Evolutionary conservation across 2,113 vertebrate genomes (phyloP), one percentile per base, ranked within the genome.

Genomic region (Notarius quadriscutis): DNA sequence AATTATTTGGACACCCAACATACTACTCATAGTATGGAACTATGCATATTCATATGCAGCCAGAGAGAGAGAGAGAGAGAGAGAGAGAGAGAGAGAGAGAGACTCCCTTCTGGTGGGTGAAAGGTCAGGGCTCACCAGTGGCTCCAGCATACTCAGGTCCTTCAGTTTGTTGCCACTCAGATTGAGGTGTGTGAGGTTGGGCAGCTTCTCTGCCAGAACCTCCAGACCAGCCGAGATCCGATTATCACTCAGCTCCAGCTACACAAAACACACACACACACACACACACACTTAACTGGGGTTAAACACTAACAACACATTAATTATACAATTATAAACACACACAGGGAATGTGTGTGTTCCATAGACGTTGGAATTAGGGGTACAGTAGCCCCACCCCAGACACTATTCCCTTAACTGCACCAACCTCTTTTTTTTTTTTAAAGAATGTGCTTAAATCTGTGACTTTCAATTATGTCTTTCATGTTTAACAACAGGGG

Each of bases 241-340:
- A 94, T 98, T 98, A 91, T 98, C 97, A 86, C 97, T 98, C 91
- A 98, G 95, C 91, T 98, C 97, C 95, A 98, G 94, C 97, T 98
- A 92, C 87, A 15, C 87, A 65, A 30, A 30, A 30, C 30, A 60
- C 79, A 55, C 51, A 79, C 25, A 79, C 51, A 30, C 30, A 60
- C 79, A 55, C 51, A 79, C 25, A 79, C 51, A 7, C 25, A 48
- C 18, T 67, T 6, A 84, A 50, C n/a, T 8, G 58, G 60, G 60
- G 55, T 25, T 71, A 34, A 71, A 81, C 78, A 18, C 0, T 6
- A 6, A 30, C 5, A 41, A 50, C 22, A 50, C 17, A 22, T 9
- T 72, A 11, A 7, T 57, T 57, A 57, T 12, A 57, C 55, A 11
- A 57, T 57, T 10, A 57, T 57, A 57, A 41, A 41, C 41, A 57